Evolutionary conservation across 2,888 invertebrate genomes (phyloP).

Genomic region (Eumerus sabulonum): DNA sequence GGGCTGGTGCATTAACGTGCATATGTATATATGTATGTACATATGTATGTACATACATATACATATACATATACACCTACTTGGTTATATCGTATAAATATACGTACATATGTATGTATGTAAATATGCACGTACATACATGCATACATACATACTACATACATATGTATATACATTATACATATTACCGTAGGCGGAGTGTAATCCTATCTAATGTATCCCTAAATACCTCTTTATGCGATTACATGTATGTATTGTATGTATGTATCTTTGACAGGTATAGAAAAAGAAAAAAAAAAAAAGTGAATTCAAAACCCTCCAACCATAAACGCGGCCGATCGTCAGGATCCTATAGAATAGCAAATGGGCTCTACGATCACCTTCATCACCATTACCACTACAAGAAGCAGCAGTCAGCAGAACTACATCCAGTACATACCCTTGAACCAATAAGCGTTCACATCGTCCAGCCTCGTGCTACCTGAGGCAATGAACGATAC

Average conservation of each 20-base stretch:
- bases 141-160: not conserved
- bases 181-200: constrained; percentile 33
- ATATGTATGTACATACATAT: too few species aligned
- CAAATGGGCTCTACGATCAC: constrained; percentile 37
- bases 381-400: constrained; percentile 33
- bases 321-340: constrained; percentile 3
- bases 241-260: too few species aligned
- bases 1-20: too few species aligned
- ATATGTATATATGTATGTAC: too few species aligned
- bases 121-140: too few species aligned
- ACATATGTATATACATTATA: not conserved
- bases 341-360: constrained; percentile 45
- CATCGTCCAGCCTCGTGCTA: constrained; percentile 62
- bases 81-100: too few species aligned
- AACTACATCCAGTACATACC: constrained; percentile 58
- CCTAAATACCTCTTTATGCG: constrained; percentile 19
- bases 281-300: too few species aligned
- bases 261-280: too few species aligned
- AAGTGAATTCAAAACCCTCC: constrained; percentile 25
- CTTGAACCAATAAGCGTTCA: constrained; percentile 68
- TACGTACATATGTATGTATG: too few species aligned
- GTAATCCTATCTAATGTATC: constrained; percentile 29
- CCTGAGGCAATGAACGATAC: constrained; percentile 68
- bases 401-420: not conserved
- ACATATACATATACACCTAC: too few species aligned